Base-by-base conservation (phyloP, 2,888 invertebrate genomes). In the Anorthoa munda region DNA sequence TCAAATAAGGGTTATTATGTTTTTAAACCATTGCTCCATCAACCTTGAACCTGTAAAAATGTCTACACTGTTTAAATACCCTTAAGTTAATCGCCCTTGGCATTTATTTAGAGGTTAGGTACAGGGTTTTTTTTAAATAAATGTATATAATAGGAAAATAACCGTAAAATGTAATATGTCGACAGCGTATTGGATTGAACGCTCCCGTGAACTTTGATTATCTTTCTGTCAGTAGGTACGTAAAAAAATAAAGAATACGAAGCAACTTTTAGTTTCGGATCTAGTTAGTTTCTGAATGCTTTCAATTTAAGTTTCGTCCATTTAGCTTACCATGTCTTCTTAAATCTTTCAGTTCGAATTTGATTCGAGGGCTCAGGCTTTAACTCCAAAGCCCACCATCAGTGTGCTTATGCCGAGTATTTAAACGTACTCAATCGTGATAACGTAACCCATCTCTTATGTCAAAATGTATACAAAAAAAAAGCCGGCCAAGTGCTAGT, bases 151-250 rank as follows among this genome's bases (percentile, higher is more conserved):
- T 59, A 70, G n/a, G 5, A 50, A 21, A 67, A 67, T 67, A 77
- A 56, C 45, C 68, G 60, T 60, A n/a, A 56, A 65, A 75, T 64
- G 11, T 18, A 48, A n/a, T 53, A 53, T 5, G 17, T n/a, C 55
- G n/a, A 39, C 15, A 5, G 21, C 17, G 26, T 56, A 78, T 61
- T 56, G 11, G 13, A 66, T 69, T 82, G 76, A 66, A 66, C 82
- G 77, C 65, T 82, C 48, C 39, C n/a, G 23, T 53, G 31, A 60
- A 56, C 58, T 68, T 61, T 61, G 45, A 69, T 61, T 64, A 23
- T 21, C 13, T 17, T 61, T 79, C 59, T 18, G 21, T n/a, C 17
- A 50, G 1, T 31, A 26, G 9, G 11, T 50, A 26, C 26, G 17
- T 56, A 18, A 9, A 31, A 18, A 18, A 11, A 31, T n/a, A 39